phyloP scores from a whole-genome alignment of 2,113 vertebrate species.

The rabbit (Oryctolagus cuniculus) region mOryCun1.1 NC_091442.1:1964501-1965000 shows the following conservation, averaged over 20 bases:
- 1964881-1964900: too few relatives aligned
- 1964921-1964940: too few relatives aligned
- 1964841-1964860: background rate
- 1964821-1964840: background rate
- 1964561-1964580: too few relatives aligned
- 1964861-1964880: too few relatives aligned
- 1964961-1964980: too few relatives aligned
- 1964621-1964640: background rate
- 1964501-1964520: background rate
- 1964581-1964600: too few relatives aligned
- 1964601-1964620: background rate
- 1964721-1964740: background rate
- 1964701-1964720: background rate
- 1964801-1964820: background rate
- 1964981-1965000: too few relatives aligned
- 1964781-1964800: background rate
- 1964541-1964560: rapidly evolving
- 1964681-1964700: background rate
- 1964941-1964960: too few relatives aligned
- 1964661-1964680: background rate
- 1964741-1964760: background rate
- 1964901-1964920: too few relatives aligned
- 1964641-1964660: background rate
- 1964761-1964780: background rate
- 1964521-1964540: background rate